Conservation (phyloP, 2,113 vertebrate species). For the Pygoscelis adeliae region DNA sequence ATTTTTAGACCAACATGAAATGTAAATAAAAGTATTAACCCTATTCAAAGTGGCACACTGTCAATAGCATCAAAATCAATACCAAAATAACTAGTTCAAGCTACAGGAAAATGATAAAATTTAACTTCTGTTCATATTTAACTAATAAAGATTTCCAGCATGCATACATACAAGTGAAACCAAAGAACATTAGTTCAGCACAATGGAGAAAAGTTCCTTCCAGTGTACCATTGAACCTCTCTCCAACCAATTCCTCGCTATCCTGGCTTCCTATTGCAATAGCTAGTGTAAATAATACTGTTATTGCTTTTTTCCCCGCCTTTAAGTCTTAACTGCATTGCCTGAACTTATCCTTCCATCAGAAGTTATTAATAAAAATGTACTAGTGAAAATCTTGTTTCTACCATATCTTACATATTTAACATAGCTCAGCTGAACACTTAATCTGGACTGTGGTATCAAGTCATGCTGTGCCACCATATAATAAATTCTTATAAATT, state of each 20-base stretch:
- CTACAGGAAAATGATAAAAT: neutral
- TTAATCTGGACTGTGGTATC: neutral
- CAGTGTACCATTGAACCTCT: neutral
- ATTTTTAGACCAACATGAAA: neutral
- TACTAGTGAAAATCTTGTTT: neutral
- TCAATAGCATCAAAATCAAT: neutral
- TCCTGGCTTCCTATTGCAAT: neutral
- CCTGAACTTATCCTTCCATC: slow-evolving; percentile 19
- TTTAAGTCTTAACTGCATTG: neutral
- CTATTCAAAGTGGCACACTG: neutral
- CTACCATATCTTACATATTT: neutral
- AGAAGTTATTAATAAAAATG: neutral
- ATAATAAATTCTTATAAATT: neutral
- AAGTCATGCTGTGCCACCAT: neutral
- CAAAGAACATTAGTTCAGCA: neutral
- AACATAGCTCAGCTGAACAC: neutral
- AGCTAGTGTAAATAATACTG: neutral
- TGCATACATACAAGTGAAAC: neutral
- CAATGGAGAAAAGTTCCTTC: neutral
- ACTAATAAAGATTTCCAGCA: neutral
- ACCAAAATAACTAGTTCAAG: neutral
- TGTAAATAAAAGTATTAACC: neutral
- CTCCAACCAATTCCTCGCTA: neutral
- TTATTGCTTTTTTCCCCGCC: neutral
- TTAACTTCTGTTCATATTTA: neutral